Evolutionary conservation across 2,113 vertebrate species (phyloP).

Genomic region (Chiloscyllium plagiosum): DNA sequence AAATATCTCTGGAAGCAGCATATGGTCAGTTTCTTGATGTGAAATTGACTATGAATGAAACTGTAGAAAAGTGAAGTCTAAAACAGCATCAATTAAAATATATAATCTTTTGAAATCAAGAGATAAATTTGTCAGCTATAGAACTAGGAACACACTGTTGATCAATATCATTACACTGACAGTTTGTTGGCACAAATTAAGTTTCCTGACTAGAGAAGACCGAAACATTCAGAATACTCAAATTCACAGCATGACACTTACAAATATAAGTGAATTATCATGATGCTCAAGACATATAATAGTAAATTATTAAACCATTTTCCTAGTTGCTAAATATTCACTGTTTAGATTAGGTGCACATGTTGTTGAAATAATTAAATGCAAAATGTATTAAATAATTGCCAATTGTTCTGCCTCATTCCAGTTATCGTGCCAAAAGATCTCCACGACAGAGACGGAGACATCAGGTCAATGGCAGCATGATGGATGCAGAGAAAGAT

Average conservation of each 20-base stretch:
- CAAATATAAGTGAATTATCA: neutral
- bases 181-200: neutral
- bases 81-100: neutral
- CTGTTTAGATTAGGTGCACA: neutral
- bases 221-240: neutral
- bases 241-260: neutral
- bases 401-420: conserved; percentile 8
- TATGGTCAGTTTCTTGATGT: neutral
- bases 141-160: neutral
- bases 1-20: neutral
- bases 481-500: conserved; percentile 80
- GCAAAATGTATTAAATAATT: neutral
- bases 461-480: conserved; percentile 76
- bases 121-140: neutral
- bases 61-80: neutral
- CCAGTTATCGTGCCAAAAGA: conserved; percentile 74
- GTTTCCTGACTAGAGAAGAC: neutral
- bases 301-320: neutral
- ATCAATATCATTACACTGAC: neutral
- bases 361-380: neutral
- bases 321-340: neutral
- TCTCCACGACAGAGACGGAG: conserved; percentile 83
- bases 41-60: neutral
- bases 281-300: neutral
- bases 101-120: neutral